phyloP scores from a whole-genome alignment of 2,888 invertebrate species.

The Gasteruption jaculator region DNA sequence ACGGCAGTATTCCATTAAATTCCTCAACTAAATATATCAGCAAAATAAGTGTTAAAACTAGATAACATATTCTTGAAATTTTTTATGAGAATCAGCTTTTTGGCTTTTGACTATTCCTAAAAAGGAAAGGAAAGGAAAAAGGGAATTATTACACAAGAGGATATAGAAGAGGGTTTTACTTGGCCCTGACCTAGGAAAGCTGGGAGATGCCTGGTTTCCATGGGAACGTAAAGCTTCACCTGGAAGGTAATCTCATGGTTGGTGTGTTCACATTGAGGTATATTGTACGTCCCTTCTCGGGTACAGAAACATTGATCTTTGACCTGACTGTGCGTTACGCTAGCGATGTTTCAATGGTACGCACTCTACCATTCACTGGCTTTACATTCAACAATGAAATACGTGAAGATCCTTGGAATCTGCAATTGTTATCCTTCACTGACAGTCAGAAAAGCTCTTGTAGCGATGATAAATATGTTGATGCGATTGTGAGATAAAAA shows the following conservation, averaged over 20 bases:
- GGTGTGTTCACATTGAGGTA: too few species aligned
- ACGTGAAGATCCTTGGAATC: too few species aligned
- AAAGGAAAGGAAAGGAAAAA: too few species aligned
- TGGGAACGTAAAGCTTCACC: constrained; percentile 20
- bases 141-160: too few species aligned
- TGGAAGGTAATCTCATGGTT: constrained; percentile 17
- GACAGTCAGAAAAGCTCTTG: neutral
- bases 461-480: constrained; percentile 1
- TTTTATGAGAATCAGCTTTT: too few species aligned
- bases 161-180: too few species aligned
- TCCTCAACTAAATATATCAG: too few species aligned
- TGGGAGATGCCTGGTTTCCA: constrained; percentile 20
- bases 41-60: too few species aligned
- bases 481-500: constrained; percentile 3
- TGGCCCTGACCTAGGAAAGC: constrained; percentile 23
- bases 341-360: constrained; percentile 11
- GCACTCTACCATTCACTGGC: constrained; percentile 13
- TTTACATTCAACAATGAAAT: too few species aligned
- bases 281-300: constrained; percentile 5
- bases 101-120: too few species aligned
- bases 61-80: too few species aligned
- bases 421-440: neutral
- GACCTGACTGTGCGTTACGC: constrained; percentile 14
- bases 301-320: constrained; percentile 15
- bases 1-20: too few species aligned